Evolutionary conservation across 1,140 invertebrate genomes (phyloP), one percentile per base, ranked within the genome.

Genomic region (Aphis gossypii): DNA sequence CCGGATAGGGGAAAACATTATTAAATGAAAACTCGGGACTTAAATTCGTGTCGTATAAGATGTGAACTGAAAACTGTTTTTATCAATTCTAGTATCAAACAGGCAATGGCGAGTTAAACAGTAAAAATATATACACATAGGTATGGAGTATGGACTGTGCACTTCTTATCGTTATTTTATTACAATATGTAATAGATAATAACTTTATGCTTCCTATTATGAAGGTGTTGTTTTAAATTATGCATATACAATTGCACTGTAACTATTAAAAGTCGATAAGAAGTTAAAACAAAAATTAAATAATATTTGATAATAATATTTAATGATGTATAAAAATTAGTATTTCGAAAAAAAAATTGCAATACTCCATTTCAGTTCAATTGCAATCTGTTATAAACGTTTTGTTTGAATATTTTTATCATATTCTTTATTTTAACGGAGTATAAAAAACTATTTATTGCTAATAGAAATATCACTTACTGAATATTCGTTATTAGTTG

Each of bases 121-220:
- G 87, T 76, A 76, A 51, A 54, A n/a, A 87, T 35, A 89, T 38
- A 54, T 84, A 84, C 23, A 84, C 23, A 38, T 23, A 23, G 5
- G 7, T 38, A 82, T 38, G 60, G 60, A 18, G 30, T 89, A 35
- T 89, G 48, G 51, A 89, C 48, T 89, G 5, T 56, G 48, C 51
- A n/a, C 88, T 89, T 35, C 38, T 89, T 56, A 89, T 89, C 88
- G 21, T 51, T 38, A 51, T 48, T 87, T 87, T 87, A 86, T 86
- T 86, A 30, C n/a, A 48, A 44, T 88, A 84, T 35, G 14, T 48
- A 21, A 48, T 88, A 88, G 86, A n/a, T 48, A 51, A 54, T 88
- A 30, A 54, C 3, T 88, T 35, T 35, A 88, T 88, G 20, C 44
- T 41, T 25, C 30, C 60, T 41, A 84, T 8, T 41, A 30, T 30